These are phyloP conservation scores for Tricholauxania praeusta DNA, from an alignment of 2,888 invertebrate species.

Conservation along the genomic window DNA sequence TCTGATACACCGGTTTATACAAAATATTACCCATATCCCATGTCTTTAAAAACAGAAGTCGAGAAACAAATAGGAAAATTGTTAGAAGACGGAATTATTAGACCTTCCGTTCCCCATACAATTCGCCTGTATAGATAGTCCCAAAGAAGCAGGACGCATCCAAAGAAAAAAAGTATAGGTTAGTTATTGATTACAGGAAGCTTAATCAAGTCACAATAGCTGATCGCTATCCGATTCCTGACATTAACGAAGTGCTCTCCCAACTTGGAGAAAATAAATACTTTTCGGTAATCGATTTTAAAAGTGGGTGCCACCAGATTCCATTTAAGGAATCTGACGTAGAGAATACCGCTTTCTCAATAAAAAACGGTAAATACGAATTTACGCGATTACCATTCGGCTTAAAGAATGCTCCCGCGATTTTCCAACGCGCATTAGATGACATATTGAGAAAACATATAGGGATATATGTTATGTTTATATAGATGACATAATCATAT, in stretches of 20 bases:
- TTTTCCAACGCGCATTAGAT: slow-evolving; percentile 40
- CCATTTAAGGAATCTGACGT: slow-evolving; percentile 31
- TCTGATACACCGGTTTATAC: background rate
- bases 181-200: slow-evolving; percentile 27
- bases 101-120: no score
- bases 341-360: slow-evolving; percentile 35
- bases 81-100: no score
- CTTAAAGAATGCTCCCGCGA: slow-evolving; percentile 39
- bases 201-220: slow-evolving; percentile 33
- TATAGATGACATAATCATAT: slow-evolving; percentile 40
- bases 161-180: slow-evolving; percentile 2
- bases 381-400: slow-evolving; percentile 39
- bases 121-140: no score
- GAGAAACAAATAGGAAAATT: no score
- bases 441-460: slow-evolving; percentile 5
- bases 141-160: slow-evolving; percentile 27
- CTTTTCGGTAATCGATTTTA: no score
- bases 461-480: slow-evolving; percentile 35
- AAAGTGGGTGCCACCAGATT: slow-evolving; percentile 41
- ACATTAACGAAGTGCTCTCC: slow-evolving; percentile 27
- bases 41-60: slow-evolving; percentile 21
- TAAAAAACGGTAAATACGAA: slow-evolving; percentile 38
- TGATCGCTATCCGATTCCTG: slow-evolving; percentile 39
- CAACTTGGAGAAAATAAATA: no score
- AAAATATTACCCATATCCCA: slow-evolving; percentile 7